Evolutionary conservation across 2,888 invertebrate genomes (phyloP).

Genomic region (Catocala sponsa): DNA sequence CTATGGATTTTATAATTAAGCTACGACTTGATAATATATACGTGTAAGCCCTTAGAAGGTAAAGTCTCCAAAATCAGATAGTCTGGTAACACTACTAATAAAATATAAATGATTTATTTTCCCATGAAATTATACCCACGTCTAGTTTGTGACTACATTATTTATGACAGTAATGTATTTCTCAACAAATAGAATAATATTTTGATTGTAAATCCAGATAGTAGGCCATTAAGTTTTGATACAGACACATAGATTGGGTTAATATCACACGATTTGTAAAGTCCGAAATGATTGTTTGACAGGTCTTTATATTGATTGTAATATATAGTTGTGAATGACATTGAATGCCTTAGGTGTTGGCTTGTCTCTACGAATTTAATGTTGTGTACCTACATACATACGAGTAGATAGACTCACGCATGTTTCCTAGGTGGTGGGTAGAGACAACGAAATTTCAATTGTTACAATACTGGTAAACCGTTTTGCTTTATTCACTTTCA

Average conservation of each 20-base stretch:
- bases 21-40: too few species aligned
- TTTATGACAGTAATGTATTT: slow-evolving; percentile 31
- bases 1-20: too few species aligned
- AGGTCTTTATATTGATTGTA: not conserved
- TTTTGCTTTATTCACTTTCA: too few species aligned
- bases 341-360: too few species aligned
- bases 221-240: slow-evolving; percentile 1
- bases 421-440: too few species aligned
- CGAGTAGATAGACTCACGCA: too few species aligned
- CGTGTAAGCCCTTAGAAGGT: not conserved
- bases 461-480: too few species aligned
- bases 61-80: not conserved
- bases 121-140: slow-evolving; percentile 29
- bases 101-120: slow-evolving; percentile 45
- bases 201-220: slow-evolving; percentile 31
- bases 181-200: slow-evolving; percentile 28
- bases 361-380: not conserved
- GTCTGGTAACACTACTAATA: slow-evolving; percentile 1
- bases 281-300: not conserved
- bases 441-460: not conserved
- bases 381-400: too few species aligned
- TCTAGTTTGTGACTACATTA: slow-evolving; percentile 18
- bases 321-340: too few species aligned
- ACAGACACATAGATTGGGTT: slow-evolving; percentile 1
- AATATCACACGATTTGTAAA: slow-evolving; percentile 8